Base-by-base conservation (phyloP, 2,113 vertebrate species). In the Pyrgilauda ruficollis region DNA sequence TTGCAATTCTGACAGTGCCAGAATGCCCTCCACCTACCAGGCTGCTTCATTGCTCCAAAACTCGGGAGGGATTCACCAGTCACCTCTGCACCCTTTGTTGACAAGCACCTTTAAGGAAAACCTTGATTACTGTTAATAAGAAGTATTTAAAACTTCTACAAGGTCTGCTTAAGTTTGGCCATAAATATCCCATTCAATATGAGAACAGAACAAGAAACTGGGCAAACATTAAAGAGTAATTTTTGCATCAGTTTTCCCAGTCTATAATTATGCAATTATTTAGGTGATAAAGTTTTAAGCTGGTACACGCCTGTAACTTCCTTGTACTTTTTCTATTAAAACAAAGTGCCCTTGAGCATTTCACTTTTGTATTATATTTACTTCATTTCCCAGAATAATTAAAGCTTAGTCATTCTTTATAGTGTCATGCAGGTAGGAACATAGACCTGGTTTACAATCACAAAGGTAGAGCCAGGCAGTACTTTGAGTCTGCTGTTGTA, bases 311-410 rank as follows among this genome's bases (percentile, higher is more conserved):
- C 84, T 80, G 21, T 83, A 80, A 94, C 81, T 95, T 96, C 91
- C 95, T 95, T 94, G 80, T 89, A 80, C 33, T 80, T 93, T 63
- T 93, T 87, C 59, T 86, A 43, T 90, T 93, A 80, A 88, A 90
- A 64, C 70, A 79, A 80, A 87, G 67, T 83, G 69, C 81, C 93
- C 89, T 73, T 73, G 83, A 89, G 92, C 72, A 77, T 80, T 91
- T 91, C 7, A 59, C 62, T 87, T 84, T 43, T 79, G 49, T 68
- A 95, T 95, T 93, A 55, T 80, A 79, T 73, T 81, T 56, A 46
- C n/a, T 94, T 90, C 30, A 77, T 93, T 94, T 95, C 93, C 90
- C 85, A 67, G 94, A 95, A 88, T 96, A 93, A 94, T 96, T 91
- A 96, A 96, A 56, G 43, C 21, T 95, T 96, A 96, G 70, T 93